phyloP scores from a whole-genome alignment of 1,140 invertebrate species.

The Drosophila pruinosa region DNA sequence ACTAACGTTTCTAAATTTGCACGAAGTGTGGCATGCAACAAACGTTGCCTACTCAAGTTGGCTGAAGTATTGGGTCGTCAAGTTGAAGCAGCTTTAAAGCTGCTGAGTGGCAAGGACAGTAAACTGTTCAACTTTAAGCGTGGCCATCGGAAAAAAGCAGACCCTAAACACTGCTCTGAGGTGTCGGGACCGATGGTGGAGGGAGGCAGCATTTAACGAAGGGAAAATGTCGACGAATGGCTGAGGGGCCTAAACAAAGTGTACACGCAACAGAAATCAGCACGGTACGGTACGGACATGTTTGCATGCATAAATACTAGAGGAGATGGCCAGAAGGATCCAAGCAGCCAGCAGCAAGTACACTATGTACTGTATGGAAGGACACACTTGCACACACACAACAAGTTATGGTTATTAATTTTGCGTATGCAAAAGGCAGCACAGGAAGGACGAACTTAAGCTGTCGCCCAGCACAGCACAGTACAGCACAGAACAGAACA shows the following conservation, averaged over 20 bases:
- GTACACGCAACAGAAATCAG: conserved; percentile 69
- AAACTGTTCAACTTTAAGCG: conserved; percentile 8
- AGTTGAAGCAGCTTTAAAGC: conserved; percentile 49
- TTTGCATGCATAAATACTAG: conserved; percentile 80
- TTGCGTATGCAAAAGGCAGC: conserved; percentile 65
- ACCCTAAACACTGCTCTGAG: too few species aligned
- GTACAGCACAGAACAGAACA: not conserved
- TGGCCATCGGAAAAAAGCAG: not conserved
- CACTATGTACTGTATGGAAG: too few species aligned
- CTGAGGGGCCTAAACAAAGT: conserved; percentile 61
- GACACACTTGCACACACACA: conserved; percentile 15
- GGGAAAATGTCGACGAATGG: conserved; percentile 48
- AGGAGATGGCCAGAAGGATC: conserved; percentile 57
- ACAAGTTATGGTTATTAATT: conserved; percentile 80
- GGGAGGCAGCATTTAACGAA: conserved; percentile 46
- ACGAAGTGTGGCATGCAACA: conserved; percentile 20
- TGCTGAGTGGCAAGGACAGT: conserved; percentile 22
- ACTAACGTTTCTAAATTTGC: conserved; percentile 23
- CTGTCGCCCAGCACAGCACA: conserved; percentile 16
- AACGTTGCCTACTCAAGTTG: not conserved
- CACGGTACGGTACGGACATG: conserved; percentile 64
- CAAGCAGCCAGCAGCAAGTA: too few species aligned
- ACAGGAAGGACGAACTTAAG: conserved; percentile 63
- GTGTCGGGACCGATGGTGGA: not conserved
- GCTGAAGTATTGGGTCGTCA: conserved; percentile 17